phyloP scores from a whole-genome alignment of 2,113 vertebrate genomes.

The Macrotus californicus region DNA sequence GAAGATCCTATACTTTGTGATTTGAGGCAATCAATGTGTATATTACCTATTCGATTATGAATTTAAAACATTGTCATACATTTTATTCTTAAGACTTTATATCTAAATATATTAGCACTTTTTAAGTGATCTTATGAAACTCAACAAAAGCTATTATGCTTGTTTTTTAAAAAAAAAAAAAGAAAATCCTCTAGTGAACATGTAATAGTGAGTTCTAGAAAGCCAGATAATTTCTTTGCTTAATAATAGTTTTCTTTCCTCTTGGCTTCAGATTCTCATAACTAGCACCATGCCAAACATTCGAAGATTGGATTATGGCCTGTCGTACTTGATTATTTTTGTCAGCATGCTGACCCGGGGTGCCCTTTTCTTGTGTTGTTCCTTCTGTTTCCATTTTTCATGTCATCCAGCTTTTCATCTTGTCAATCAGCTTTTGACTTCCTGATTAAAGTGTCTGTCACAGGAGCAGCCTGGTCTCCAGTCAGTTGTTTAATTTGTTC shows the following conservation, averaged over 20 bases:
- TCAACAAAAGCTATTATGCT: conserved; percentile 52
- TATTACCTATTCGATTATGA: conserved; percentile 13
- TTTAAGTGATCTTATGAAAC: conserved; percentile 66
- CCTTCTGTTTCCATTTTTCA: conserved; percentile 92
- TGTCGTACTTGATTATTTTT: conserved; percentile 89
- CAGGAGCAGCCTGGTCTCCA: conserved; percentile 82
- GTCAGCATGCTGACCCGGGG: conserved; percentile 86
- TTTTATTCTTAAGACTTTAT: conserved; percentile 34
- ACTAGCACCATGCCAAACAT: conserved; percentile 84
- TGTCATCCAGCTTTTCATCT: conserved; percentile 90
- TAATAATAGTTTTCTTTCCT: conserved; percentile 85
- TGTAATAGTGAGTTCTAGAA: conserved; percentile 72
- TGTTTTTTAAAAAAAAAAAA: conserved; percentile 1
- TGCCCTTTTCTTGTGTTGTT: conserved; percentile 87
- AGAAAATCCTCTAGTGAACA: conserved; percentile 70
- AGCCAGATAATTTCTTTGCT: conserved; percentile 82
- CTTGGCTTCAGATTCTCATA: conserved; percentile 82
- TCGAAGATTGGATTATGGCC: conserved; percentile 85
- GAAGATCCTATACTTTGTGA: neutral
- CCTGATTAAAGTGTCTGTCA: conserved; percentile 91
- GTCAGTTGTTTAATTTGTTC: conserved; percentile 89
- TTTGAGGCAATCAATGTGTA: neutral
- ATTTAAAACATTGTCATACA: conserved; percentile 28
- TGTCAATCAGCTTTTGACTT: conserved; percentile 91
- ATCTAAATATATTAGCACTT: conserved; percentile 47